Evolutionary conservation across 2,113 vertebrate species (phyloP).

Genomic region (Dryoscopus gambensis): DNA sequence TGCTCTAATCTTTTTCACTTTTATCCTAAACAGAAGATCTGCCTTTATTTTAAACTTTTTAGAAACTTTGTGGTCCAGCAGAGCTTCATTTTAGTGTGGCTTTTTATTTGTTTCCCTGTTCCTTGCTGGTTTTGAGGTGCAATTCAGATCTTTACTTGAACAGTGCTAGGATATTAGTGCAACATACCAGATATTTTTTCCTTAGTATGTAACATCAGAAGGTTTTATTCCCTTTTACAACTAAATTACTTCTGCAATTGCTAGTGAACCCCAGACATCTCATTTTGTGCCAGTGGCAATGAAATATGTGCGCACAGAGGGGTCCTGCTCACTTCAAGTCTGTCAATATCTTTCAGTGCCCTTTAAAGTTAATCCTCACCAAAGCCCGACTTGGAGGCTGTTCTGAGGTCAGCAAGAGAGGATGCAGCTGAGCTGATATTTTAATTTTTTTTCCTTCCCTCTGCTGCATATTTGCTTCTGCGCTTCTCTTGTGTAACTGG

Average conservation of each 20-base stretch:
- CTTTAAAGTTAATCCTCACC: background rate
- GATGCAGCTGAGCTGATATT: background rate
- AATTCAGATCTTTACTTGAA: background rate
- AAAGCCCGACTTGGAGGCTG: background rate
- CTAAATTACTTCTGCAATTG: background rate
- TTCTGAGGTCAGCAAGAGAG: background rate
- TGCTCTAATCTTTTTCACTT: background rate
- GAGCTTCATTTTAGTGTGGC: background rate
- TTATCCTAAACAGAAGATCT: background rate
- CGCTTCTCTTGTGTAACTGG: slow-evolving; percentile 50
- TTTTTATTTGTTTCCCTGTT: background rate
- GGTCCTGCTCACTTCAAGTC: background rate
- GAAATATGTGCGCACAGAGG: background rate
- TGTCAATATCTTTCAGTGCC: background rate
- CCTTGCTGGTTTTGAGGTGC: background rate
- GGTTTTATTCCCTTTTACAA: background rate
- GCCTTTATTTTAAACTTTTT: background rate
- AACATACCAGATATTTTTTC: rapidly evolving
- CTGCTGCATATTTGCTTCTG: slow-evolving; percentile 6
- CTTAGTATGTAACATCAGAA: background rate
- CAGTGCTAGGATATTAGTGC: background rate
- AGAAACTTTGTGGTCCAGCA: background rate
- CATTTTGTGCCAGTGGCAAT: background rate
- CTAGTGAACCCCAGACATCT: background rate
- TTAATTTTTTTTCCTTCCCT: background rate